Conservation (phyloP, 2,113 vertebrate species). For the Meriones unguiculatus region DNA sequence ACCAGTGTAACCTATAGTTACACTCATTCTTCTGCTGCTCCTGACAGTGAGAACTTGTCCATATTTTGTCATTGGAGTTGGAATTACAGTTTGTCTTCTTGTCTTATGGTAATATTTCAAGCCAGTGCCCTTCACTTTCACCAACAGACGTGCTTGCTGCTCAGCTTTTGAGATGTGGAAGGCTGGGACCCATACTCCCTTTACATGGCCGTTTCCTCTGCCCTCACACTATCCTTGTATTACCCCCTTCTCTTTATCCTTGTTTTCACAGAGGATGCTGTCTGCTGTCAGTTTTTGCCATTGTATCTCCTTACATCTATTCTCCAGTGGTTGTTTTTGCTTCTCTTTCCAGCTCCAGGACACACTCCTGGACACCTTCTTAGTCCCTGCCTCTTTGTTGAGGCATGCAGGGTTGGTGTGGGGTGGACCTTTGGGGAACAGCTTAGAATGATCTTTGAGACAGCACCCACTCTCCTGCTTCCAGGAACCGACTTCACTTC, state of each 20-base stretch:
- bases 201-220: neutral
- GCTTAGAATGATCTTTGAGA: neutral
- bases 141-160: neutral
- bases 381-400: neutral
- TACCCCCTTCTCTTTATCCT: neutral
- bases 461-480: neutral
- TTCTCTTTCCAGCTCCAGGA: neutral
- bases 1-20: neutral
- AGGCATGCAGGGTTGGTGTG: neutral
- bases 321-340: neutral
- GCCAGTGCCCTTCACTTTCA: neutral
- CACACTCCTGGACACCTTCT: too few relatives aligned
- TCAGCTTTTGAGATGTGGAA: neutral
- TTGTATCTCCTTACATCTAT: neutral
- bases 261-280: neutral
- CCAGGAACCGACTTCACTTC: neutral
- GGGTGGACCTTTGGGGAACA: neutral
- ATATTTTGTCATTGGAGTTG: neutral
- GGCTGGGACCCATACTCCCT: neutral
- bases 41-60: neutral
- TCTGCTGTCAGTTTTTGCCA: neutral
- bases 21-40: neutral
- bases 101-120: neutral
- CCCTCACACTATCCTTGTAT: neutral
- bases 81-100: constrained; percentile 11